Evolutionary conservation across 2,888 invertebrate species (phyloP).

Genomic region (Lepeophtheirus nordmannii): DNA sequence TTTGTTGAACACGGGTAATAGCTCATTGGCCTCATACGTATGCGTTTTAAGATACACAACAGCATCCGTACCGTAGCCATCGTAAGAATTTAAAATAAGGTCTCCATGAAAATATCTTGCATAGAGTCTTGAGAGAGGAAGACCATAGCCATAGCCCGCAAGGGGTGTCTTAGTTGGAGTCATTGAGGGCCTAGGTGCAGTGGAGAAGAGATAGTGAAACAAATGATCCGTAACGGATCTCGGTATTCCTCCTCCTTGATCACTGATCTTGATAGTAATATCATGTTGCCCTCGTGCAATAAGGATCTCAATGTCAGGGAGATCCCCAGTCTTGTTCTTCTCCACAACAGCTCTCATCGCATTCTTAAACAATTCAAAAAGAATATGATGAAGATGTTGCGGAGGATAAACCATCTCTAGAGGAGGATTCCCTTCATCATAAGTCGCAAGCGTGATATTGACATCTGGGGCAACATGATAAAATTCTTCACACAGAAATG

Average conservation of each 20-base stretch:
- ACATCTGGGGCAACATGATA: constrained; percentile 84
- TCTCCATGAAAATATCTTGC: constrained; percentile 97
- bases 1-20: constrained; percentile 91
- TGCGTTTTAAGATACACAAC: constrained; percentile 85
- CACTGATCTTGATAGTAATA: constrained; percentile 51
- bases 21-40: constrained; percentile 89
- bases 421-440: neutral
- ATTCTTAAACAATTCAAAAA: constrained; percentile 97
- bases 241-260: constrained; percentile 76
- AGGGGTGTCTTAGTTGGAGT: constrained; percentile 83
- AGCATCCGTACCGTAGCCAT: constrained; percentile 93
- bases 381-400: constrained; percentile 95
- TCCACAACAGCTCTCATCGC: constrained; percentile 97
- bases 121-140: constrained; percentile 88
- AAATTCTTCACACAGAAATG: constrained; percentile 95
- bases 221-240: constrained; percentile 71
- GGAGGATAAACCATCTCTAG: constrained; percentile 89
- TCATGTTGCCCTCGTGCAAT: constrained; percentile 82
- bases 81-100: constrained; percentile 75
- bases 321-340: constrained; percentile 40
- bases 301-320: constrained; percentile 69
- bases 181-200: constrained; percentile 85
- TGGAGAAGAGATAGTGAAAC: constrained; percentile 99
- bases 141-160: constrained; percentile 85
- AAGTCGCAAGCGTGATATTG: constrained; percentile 39